Percentiles rank a stretch among this genome's conserved stretches.
Evolutionary conservation across 2,113 vertebrate genomes (phyloP).

Genomic region (Dasypus novemcinctus): DNA sequence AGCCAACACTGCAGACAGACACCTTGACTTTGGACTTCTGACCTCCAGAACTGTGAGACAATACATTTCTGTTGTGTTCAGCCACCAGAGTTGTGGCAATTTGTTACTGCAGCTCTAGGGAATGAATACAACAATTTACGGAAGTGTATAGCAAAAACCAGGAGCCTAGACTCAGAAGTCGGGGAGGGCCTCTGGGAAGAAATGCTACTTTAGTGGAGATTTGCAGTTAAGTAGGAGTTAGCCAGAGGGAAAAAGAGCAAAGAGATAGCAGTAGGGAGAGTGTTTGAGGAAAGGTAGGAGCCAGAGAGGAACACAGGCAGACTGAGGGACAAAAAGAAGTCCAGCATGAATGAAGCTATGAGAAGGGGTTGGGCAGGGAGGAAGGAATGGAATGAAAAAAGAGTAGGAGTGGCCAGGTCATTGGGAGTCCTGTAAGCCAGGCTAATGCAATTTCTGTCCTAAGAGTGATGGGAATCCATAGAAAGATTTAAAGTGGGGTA

Average conservation of each 20-base stretch:
- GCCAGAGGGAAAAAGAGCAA: not conserved
- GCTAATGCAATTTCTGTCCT: not conserved
- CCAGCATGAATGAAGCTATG: not conserved
- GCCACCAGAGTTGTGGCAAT: too few relatives aligned
- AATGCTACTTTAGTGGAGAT: not conserved
- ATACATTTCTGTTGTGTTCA: too few relatives aligned
- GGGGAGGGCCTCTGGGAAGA: not conserved
- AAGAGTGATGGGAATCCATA: not conserved
- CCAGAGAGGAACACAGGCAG: not conserved
- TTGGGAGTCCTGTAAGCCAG: not conserved
- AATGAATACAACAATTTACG: not conserved
- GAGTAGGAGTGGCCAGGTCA: not conserved
- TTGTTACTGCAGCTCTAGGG: too few relatives aligned
- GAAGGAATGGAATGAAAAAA: not conserved
- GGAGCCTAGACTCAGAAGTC: not conserved
- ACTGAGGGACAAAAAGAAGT: not conserved
- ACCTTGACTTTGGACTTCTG: too few relatives aligned
- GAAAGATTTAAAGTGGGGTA: rapidly evolving
- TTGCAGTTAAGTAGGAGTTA: not conserved
- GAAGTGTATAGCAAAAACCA: not conserved
- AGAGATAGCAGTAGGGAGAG: not conserved
- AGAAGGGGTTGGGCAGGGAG: rapidly evolving
- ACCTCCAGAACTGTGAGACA: too few relatives aligned
- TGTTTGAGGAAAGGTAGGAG: not conserved
- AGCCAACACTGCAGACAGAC: too few relatives aligned